Percentiles rank a stretch among this genome's conserved stretches.
phyloP scores from a whole-genome alignment of 2,888 invertebrate genomes.

The Eilema griseolum region DNA sequence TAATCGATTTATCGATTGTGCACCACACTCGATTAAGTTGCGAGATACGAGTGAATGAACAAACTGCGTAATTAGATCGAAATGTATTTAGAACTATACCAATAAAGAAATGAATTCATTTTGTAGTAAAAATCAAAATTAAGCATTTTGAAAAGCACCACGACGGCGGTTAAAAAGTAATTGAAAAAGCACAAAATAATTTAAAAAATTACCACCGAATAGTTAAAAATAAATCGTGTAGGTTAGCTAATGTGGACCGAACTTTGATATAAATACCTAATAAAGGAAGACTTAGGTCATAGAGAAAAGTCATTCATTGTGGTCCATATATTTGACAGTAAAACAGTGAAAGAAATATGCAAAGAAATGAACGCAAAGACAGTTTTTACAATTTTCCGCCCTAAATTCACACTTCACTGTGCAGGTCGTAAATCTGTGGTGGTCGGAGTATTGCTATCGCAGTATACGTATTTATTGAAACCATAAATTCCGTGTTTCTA shows the following conservation, averaged over 20 bases:
- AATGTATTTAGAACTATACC: not conserved
- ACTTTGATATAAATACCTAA: too few relatives aligned
- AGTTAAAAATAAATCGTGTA: too few relatives aligned
- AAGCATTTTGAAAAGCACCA: too few relatives aligned
- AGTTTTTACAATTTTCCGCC: slow-evolving; percentile 12
- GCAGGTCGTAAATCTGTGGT: slow-evolving; percentile 22
- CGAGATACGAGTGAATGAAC: slow-evolving; percentile 33
- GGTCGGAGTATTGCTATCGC: slow-evolving; percentile 6
- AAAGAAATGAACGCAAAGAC: not conserved
- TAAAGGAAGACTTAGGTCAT: too few relatives aligned
- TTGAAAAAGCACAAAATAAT: too few relatives aligned
- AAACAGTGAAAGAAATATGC: not conserved
- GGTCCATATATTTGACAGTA: not conserved
- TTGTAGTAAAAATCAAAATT: too few relatives aligned
- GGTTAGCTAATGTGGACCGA: too few relatives aligned
- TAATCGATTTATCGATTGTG: slow-evolving; percentile 39
- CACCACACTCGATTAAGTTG: slow-evolving; percentile 35
- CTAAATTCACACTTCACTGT: slow-evolving; percentile 10
- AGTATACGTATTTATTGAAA: slow-evolving; percentile 14
- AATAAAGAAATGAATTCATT: too few relatives aligned
- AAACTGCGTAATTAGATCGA: not conserved
- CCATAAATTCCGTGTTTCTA: slow-evolving; percentile 21
- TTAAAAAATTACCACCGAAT: too few relatives aligned
- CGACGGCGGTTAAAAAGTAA: too few relatives aligned
- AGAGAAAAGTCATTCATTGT: too few relatives aligned